Base-by-base conservation (phyloP, 2,113 vertebrate species). In the Vulpes vulpes region DNA sequence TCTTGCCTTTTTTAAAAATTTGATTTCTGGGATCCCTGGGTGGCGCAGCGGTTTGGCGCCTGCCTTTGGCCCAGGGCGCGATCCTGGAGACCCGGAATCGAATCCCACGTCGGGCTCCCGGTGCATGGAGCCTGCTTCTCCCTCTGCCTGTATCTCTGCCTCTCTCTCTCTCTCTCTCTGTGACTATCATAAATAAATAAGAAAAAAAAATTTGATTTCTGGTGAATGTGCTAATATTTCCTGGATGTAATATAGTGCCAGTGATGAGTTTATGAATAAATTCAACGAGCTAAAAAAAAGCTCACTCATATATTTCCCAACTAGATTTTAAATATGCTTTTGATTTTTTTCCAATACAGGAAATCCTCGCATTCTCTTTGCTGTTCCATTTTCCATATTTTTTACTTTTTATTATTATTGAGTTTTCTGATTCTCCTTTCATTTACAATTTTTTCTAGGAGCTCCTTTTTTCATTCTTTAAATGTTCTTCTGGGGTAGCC, bases 281-380 rank as follows among this genome's bases (percentile, higher is more conserved):
- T 80, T 91, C 91, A 85, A n/a, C 89, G 69, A 97, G 43, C 49
- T 93, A 92, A 95, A 93, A 73, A 76, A 76, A 73, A 80, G 67
- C 27, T 87, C 53, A 84, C 69, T 43, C 20, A 43, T 71, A 60
- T 53, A 69, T 84, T 80, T 51, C 84, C 11, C 22, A 90, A 11
- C 17, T 92, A 43, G 57, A 91, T 92, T 94, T 43, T 76, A 81
- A 94, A 78, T 89, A 69, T 67, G 27, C 4, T 80, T 93, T 89
- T 16, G 94, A 27, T 57, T 93, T 30, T 43, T 93, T 85, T 55
- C 76, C 76, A 25, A 59, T 76, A 53, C 7, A 78, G 8, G 64
- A 87, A 84, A 25, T 60, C n/a, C 51, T 96, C 89, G n/a, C 71
- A 69, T 80, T 92, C 69, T 84, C 64, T 97, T 94, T 81, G 19